Evolutionary conservation across 37 sponge, comb jelly and placozoan genomes (phyloP).

Genomic region (Oscarella lobularis): DNA sequence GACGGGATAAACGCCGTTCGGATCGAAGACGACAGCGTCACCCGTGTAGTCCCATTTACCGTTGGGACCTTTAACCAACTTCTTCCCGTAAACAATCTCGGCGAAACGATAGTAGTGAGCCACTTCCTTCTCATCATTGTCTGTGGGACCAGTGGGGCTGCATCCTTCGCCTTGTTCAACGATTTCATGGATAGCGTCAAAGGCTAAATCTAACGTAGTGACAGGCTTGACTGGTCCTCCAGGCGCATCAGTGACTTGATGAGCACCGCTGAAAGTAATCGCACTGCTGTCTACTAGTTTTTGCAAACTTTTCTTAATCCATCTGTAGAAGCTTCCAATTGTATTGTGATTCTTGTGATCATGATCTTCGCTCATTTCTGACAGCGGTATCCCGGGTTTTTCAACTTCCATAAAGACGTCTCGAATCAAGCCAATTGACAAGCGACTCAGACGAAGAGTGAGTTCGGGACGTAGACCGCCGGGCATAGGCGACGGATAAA

Average conservation of each 20-base stretch:
- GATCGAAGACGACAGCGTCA: no score
- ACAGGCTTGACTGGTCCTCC: background rate
- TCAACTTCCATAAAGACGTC: slow-evolving; percentile 34
- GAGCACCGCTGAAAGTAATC: background rate
- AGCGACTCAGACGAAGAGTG: slow-evolving; percentile 5
- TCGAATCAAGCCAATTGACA: slow-evolving; percentile 3
- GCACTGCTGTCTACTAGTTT: no score
- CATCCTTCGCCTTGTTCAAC: slow-evolving; percentile 34
- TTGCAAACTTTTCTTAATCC: slow-evolving; percentile 22
- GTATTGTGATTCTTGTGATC: slow-evolving; percentile 6
- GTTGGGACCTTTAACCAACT: background rate
- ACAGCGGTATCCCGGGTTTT: slow-evolving; percentile 10
- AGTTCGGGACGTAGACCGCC: slow-evolving; percentile 29
- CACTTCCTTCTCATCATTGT: background rate
- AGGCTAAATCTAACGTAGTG: slow-evolving; percentile 1
- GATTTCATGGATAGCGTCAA: slow-evolving; percentile 15
- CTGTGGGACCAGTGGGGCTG: slow-evolving; percentile 15
- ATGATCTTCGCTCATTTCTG: background rate
- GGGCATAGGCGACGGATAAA: slow-evolving; percentile 22
- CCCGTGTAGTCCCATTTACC: background rate
- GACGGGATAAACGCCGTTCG: no score
- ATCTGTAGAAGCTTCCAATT: slow-evolving; percentile 43
- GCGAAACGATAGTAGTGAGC: background rate
- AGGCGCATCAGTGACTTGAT: background rate
- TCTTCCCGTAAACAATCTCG: background rate